Conservation (phyloP, 2,797 vertebrate species). For the Notoglanidium macrostoma region DNA sequence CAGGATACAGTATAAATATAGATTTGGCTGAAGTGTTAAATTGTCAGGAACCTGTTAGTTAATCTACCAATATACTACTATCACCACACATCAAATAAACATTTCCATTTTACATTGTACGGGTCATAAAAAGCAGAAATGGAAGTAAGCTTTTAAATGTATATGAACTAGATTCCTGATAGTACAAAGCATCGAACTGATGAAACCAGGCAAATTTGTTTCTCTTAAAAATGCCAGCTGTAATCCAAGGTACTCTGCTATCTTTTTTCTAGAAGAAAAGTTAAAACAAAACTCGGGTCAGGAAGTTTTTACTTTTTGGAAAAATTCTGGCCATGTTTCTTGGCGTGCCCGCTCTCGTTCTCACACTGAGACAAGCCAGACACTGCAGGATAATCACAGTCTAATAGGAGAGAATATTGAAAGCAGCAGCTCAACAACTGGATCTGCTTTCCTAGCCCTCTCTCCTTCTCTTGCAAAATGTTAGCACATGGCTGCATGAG, state of each 20-base stretch:
- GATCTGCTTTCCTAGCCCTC: constrained; percentile 65
- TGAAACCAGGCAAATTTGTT: neutral
- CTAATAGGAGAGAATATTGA: constrained; percentile 81
- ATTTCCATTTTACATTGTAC: neutral
- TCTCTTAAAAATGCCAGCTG: neutral
- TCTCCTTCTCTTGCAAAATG: constrained; percentile 65
- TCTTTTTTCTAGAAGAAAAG: neutral
- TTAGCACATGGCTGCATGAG: constrained; percentile 70
- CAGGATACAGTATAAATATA: neutral
- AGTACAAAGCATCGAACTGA: neutral
- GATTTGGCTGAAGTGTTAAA: neutral
- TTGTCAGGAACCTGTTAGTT: too few species aligned
- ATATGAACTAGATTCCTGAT: neutral
- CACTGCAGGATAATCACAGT: constrained; percentile 76
- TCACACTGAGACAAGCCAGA: constrained; percentile 79
- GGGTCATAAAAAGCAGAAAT: too few species aligned
- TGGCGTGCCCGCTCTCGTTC: constrained; percentile 69
- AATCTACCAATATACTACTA: neutral
- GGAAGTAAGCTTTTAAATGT: neutral
- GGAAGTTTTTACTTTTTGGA: constrained; percentile 75
- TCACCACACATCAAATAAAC: neutral
- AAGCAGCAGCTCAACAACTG: constrained; percentile 72
- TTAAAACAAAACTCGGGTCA: constrained; percentile 62
- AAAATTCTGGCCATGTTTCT: constrained; percentile 63
- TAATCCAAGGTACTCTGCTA: neutral